These are phyloP conservation scores for Pagrus major DNA, from an alignment of 2,113 vertebrate genomes.

Conservation along the genomic window DNA sequence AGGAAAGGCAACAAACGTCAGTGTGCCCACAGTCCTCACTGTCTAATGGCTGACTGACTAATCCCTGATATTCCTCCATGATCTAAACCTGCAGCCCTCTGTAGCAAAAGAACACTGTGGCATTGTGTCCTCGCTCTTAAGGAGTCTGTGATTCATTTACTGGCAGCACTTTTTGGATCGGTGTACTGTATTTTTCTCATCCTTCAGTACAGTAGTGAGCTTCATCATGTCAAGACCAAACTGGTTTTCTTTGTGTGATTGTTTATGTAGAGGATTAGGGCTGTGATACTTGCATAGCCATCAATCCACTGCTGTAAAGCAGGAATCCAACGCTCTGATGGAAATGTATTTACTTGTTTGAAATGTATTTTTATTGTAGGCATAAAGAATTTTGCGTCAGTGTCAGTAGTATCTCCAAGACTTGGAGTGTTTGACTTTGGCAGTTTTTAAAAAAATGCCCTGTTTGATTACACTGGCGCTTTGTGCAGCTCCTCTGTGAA, in stretches of 20 bases:
- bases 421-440: slow-evolving; percentile 35
- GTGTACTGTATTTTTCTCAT: slow-evolving; percentile 65
- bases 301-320: slow-evolving; percentile 21
- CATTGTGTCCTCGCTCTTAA: slow-evolving; percentile 74
- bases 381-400: slow-evolving; percentile 12
- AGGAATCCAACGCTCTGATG: slow-evolving; percentile 10
- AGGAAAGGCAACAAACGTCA: slow-evolving; percentile 72
- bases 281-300: slow-evolving; percentile 21
- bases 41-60: slow-evolving; percentile 72
- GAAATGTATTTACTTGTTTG: slow-evolving; percentile 15
- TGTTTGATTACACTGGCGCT: slow-evolving; percentile 43
- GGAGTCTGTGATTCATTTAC: slow-evolving; percentile 77
- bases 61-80: slow-evolving; percentile 80
- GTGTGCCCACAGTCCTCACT: slow-evolving; percentile 63
- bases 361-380: slow-evolving; percentile 28
- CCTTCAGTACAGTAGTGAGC: slow-evolving; percentile 35
- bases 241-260: slow-evolving; percentile 42
- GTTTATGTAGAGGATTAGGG: slow-evolving; percentile 39
- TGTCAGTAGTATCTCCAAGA: slow-evolving; percentile 38
- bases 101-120: slow-evolving; percentile 73
- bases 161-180: slow-evolving; percentile 66
- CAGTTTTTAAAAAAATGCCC: slow-evolving; percentile 44
- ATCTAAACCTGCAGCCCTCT: slow-evolving; percentile 78
- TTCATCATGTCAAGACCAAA: slow-evolving; percentile 52
- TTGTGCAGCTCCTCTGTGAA: slow-evolving; percentile 32